Conservation (phyloP, 2,888 invertebrate genomes). For the Diloba caeruleocephala region DNA sequence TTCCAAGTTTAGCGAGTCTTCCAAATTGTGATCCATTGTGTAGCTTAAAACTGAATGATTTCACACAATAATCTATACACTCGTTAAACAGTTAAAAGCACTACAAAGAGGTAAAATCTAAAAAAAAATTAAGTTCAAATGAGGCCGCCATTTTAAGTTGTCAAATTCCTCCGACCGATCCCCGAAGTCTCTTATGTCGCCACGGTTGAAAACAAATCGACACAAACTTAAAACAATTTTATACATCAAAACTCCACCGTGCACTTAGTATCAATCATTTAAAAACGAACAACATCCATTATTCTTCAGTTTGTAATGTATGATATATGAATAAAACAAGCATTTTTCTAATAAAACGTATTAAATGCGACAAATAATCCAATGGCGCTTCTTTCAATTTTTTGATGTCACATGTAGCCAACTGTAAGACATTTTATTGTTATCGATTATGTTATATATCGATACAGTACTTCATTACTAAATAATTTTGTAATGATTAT, state of each 20-base stretch:
- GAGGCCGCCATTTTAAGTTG: conserved; percentile 88
- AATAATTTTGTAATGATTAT: too few relatives aligned
- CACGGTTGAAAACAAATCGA: conserved; percentile 87
- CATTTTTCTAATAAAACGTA: conserved; percentile 54
- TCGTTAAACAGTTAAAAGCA: conserved; percentile 12
- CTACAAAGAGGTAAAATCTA: conserved; percentile 53
- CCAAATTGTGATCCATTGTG: conserved; percentile 82
- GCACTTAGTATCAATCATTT: conserved; percentile 32
- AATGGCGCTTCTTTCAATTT: conserved; percentile 88
- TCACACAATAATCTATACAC: conserved; percentile 5
- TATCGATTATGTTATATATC: conserved; percentile 4
- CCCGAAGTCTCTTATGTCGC: conserved; percentile 71
- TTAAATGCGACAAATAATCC: conserved; percentile 64
- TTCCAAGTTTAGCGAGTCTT: conserved; percentile 80
- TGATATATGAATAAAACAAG: conserved; percentile 31
- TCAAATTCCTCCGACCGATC: conserved; percentile 73
- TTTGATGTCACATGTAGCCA: conserved; percentile 73
- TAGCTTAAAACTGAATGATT: conserved; percentile 12
- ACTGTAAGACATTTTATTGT: conserved; percentile 54
- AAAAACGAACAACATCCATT: conserved; percentile 20
- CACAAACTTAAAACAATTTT: conserved; percentile 44
- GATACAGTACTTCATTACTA: conserved; percentile 4
- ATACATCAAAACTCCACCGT: conserved; percentile 38
- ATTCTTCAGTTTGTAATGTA: conserved; percentile 38
- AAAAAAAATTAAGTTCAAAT: conserved; percentile 80